A percentile compares a stretch with the other conserved stretches of the same genome.
These are phyloP conservation scores for Sternotherus odoratus DNA, from an alignment of 2,797 vertebrate species.

Conservation along the genomic window DNA sequence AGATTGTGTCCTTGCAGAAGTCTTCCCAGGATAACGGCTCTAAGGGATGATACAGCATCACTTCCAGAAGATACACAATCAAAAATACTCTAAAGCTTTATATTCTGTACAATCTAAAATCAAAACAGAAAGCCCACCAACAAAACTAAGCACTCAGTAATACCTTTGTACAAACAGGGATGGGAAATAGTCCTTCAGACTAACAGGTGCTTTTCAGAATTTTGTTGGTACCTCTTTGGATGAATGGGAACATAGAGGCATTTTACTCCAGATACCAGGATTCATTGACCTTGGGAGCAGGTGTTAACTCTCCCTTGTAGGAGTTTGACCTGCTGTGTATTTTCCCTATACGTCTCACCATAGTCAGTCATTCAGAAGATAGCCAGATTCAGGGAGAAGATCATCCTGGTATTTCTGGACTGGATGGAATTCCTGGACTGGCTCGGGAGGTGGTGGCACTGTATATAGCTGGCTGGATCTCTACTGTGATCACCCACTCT, in stretches of 20 bases:
- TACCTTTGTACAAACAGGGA: not conserved
- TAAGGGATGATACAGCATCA: not conserved
- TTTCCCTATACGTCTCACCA: not conserved
- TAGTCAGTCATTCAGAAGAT: not conserved
- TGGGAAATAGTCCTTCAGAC: not conserved
- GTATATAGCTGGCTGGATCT: not conserved
- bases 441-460: not conserved
- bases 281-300: not conserved
- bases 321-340: not conserved
- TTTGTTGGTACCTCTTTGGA: not conserved
- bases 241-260: not conserved
- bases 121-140: not conserved
- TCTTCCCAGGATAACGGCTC: not conserved
- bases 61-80: not conserved
- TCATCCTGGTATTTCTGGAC: not conserved
- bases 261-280: not conserved
- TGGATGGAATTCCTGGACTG: not conserved
- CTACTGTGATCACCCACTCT: not conserved
- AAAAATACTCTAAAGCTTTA: not conserved
- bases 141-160: slow-evolving; percentile 17
- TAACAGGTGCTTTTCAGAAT: not conserved
- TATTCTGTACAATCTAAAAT: not conserved
- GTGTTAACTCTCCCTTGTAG: not conserved
- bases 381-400: not conserved
- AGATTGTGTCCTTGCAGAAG: not conserved